Base-by-base conservation (phyloP, 2,113 vertebrate genomes). In the Channa argus region DNA sequence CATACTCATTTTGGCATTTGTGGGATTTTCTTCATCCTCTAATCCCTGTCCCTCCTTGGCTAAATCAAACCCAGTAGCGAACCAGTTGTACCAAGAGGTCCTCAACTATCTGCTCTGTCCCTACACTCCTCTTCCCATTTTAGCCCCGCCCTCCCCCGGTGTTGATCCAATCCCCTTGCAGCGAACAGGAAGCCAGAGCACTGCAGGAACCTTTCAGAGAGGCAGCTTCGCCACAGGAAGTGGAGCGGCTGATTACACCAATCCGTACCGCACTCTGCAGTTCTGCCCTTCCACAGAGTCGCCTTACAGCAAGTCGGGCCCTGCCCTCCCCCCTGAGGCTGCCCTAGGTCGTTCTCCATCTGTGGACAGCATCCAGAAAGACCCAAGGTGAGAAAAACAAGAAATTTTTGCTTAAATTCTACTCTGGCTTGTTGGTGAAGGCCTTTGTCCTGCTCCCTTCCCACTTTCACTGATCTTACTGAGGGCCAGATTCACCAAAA, bases 281-380 rank as follows among this genome's bases (percentile, higher is more conserved):
- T 99, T 98, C 93, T 99, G 97, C 92, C 96, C 98, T 36, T 98
- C 97, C 10, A 96, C 96, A 37, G 98, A 99, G 83, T 99, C 98
- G 44, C 97, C 98, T 51, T 99, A 99, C 96, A 99, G 97, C 96
- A 99, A 99, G 92, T 98, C 98, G 15, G 98, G 98, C 86, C 96
- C 97, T 8, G 94, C 97, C 82, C 96, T 99, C 77, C 97, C 98
- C 11, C 97, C 98, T 0, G 98, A 99, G 88, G 96, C 96, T 62
- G 95, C 96, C 49, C 94, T 99, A 91, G 97, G 96, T 90, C 94
- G 97, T 77, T 99, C 98, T 55, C 97, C 98, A 53, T 99, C 98
- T 74, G 97, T 99, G 86, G 98, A 99, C 95, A 99, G 98, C 94
- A 99, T 99, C 91, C 98, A 99, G 94, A 99, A 99, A 94, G 98